Evolutionary conservation across 1,140 invertebrate genomes (phyloP), one percentile per base, ranked within the genome.

Genomic region (Aphelenchoides fujianensis): DNA sequence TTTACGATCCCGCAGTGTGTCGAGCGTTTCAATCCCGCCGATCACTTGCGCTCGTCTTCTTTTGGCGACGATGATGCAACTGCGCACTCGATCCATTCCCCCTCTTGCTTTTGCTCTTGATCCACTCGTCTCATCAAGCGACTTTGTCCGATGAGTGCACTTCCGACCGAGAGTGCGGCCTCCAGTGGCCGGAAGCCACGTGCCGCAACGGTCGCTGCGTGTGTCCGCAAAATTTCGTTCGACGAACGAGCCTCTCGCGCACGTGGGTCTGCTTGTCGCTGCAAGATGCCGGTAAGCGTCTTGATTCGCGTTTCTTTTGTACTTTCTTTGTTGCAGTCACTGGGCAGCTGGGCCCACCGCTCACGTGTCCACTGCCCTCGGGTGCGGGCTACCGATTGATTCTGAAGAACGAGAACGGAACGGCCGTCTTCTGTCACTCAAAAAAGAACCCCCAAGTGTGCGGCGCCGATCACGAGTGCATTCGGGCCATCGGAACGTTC

Each of bases 251-350:
- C 55, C 36, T 68, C 34, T 74, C 72, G 36, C 53, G 67, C n/a
- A 28, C 30, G 9, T 73, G 71, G 71, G 74, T 76, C 19, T 73
- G 71, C 54, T 35, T 73, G 9, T 75, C 73, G 23, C 52, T 72
- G 5, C n/a, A 67, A 27, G 71, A 72, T 30, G 73, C 73, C 36
- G 71, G 71, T 72, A 75, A 55, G 73, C 31, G 9, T 77, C 35
- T 59, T 57, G 16, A 74, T 28, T 68, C 1, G n/a, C 28, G 9
- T 75, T 12, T 1, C 9, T 9, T 7, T 76, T 23, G 3, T 23
- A 62, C 1, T 73, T 73, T 54, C n/a, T n/a, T n/a, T n/a, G n/a
- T n/a, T n/a, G n/a, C n/a, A 73, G 71, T 76, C 2, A 76, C 71
- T 36, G 74, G 73, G 16, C 32, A 32, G 34, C 31, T 73, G 12